Conservation (phyloP, 2,888 invertebrate species). For the Orchesella flavescens region DNA sequence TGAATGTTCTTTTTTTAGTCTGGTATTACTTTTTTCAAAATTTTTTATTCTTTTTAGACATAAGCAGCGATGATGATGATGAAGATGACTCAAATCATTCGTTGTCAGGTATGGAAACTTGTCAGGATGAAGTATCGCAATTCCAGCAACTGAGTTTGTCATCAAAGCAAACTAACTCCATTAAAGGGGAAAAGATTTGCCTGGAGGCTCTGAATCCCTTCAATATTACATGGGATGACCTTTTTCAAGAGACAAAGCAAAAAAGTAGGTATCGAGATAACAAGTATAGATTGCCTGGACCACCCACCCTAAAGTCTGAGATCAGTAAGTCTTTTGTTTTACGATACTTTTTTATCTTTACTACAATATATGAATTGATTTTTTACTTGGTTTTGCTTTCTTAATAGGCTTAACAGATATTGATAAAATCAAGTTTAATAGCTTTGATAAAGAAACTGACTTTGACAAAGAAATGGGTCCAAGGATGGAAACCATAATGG, state of each 20-base stretch:
- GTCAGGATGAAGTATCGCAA: too few species aligned
- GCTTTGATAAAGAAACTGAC: slow-evolving; percentile 42
- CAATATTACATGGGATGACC: slow-evolving; percentile 3
- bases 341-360: too few species aligned
- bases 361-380: too few species aligned
- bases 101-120: background rate
- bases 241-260: background rate
- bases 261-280: slow-evolving; percentile 11
- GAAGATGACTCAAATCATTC: too few species aligned
- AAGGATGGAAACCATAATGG: slow-evolving; percentile 57
- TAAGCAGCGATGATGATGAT: too few species aligned
- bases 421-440: slow-evolving; percentile 14
- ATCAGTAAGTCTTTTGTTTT: background rate
- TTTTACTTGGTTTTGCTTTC: slow-evolving; percentile 1
- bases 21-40: too few species aligned
- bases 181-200: background rate
- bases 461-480: slow-evolving; percentile 54
- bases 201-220: slow-evolving; percentile 32
- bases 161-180: background rate
- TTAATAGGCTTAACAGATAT: slow-evolving; percentile 23
- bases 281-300: slow-evolving; percentile 16
- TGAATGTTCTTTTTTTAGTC: too few species aligned
- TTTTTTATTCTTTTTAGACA: too few species aligned
- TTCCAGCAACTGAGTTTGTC: background rate
- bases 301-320: slow-evolving; percentile 15